Evolutionary conservation across 1,140 invertebrate species (phyloP), one percentile per base, ranked within the genome.

Genomic region (Drosophila subpulchrella): DNA sequence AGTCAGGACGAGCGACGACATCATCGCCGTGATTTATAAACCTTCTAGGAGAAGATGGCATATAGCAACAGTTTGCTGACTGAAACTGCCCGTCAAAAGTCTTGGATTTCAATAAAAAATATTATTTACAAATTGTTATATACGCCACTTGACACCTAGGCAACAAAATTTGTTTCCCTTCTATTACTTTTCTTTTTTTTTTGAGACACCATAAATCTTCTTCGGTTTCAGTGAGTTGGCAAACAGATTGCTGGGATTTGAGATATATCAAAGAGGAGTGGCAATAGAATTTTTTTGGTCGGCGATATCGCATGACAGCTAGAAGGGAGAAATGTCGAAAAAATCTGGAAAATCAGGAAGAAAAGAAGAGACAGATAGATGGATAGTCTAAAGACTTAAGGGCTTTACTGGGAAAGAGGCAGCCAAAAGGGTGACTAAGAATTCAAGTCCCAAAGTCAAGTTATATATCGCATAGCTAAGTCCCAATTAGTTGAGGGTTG

Each of bases 241-340:
- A 89, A 71, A 89, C 84, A 84, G 84, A 89, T 89, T 89, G 84
- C 84, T 71, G 53, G 84, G 80, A 89, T 89, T 81, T 74, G 50
- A 75, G 51, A 71, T 70, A 78, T 89, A 78, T 83, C 63, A 46
- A 56, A 62, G 57, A 41, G 61, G 56, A 71, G 39, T 58, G 59
- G 51, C 63, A 58, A 68, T 59, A 48, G 42, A 58, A 62, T 65
- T 65, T 65, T 65, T 65, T 67, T 44, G 44, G 44, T 24, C 44
- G 7, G 44, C 58, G 55, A 50, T 71, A 71, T 71, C 67, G 68
- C 59, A 50, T 57, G 39, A 51, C 56, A 50, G 41, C n/a, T 42
- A n/a, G 17, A n/a, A 12, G 15, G 17, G 30, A 4, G 30, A 4
- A 8, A n/a, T 4, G 34, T 8, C 34, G 34, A 53, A 4, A 13